Percentiles rank a stretch among this genome's conserved stretches.
Conservation (phyloP, 1,140 invertebrate species). For the Drosophila tsacasi region DNA sequence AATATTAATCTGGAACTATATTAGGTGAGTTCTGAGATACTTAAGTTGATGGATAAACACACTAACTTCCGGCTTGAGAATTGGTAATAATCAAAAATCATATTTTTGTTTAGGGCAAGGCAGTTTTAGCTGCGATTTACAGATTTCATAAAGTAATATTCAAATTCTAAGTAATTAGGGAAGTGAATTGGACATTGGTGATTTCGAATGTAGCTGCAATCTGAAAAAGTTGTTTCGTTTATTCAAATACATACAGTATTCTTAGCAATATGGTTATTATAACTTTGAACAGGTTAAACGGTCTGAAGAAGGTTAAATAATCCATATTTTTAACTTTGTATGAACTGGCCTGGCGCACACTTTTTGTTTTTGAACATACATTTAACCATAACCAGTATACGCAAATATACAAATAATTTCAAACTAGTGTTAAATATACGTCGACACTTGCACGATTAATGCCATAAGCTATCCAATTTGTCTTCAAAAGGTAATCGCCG, state of each 20-base stretch:
- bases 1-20: conserved; percentile 8
- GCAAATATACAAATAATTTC: no score
- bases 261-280: no score
- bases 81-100: not conserved
- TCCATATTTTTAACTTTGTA: no score
- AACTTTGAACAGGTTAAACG: no score
- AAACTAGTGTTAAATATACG: not conserved
- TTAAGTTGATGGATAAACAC: not conserved
- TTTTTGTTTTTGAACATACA: no score
- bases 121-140: conserved; percentile 16
- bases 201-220: not conserved
- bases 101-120: conserved; percentile 1
- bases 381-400: no score
- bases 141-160: conserved; percentile 39
- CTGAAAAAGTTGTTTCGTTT: no score
- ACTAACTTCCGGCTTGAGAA: not conserved
- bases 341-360: no score
- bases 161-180: conserved; percentile 7
- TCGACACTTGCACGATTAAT: conserved; percentile 1
- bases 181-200: conserved; percentile 27
- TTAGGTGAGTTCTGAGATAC: not conserved
- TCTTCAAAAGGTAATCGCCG: conserved; percentile 7
- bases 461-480: not conserved
- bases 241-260: no score
- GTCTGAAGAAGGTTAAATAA: no score